These are phyloP conservation scores for Pectinophora gossypiella DNA, from an alignment of 1,140 invertebrate species.

Conservation along the genomic window DNA sequence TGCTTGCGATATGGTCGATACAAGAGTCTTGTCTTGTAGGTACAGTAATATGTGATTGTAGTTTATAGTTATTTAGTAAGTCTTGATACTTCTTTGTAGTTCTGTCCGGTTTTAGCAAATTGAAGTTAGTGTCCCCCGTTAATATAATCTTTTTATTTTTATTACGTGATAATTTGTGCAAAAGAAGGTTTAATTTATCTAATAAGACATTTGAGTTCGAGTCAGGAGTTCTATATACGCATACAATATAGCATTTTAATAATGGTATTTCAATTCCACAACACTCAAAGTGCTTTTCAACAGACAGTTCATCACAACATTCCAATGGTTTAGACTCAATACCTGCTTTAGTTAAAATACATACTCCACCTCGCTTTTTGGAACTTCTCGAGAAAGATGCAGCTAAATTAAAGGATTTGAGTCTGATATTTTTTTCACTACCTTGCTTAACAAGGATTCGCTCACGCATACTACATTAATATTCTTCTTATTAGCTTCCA, in stretches of 20 bases:
- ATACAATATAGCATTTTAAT: not conserved
- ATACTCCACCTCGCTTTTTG: not conserved
- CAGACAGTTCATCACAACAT: not conserved
- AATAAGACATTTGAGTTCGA: not conserved
- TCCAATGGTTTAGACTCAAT: not conserved
- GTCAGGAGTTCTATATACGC: not conserved
- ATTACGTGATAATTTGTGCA: not conserved
- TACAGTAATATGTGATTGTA: not conserved
- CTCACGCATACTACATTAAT: no score
- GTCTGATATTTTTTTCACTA: not conserved
- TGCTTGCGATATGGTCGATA: not conserved
- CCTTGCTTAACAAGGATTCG: no score
- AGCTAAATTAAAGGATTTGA: not conserved
- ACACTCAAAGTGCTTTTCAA: not conserved
- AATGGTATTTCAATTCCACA: not conserved
- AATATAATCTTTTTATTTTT: not conserved
- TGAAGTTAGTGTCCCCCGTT: not conserved
- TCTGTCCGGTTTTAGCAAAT: not conserved
- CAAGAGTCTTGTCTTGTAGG: slow-evolving; percentile 3
- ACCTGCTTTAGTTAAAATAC: not conserved
- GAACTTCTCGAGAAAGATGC: not conserved
- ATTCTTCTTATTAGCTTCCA: no score
- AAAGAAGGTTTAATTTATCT: not conserved
- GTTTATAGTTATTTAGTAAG: not conserved
- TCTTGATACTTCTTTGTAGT: not conserved